A percentile compares a stretch with the other conserved stretches of the same genome.
Evolutionary conservation across 30 jellyfish, hydroid and myxozoan genomes (phyloP).

Genomic region (Aurelia coerulea): DNA sequence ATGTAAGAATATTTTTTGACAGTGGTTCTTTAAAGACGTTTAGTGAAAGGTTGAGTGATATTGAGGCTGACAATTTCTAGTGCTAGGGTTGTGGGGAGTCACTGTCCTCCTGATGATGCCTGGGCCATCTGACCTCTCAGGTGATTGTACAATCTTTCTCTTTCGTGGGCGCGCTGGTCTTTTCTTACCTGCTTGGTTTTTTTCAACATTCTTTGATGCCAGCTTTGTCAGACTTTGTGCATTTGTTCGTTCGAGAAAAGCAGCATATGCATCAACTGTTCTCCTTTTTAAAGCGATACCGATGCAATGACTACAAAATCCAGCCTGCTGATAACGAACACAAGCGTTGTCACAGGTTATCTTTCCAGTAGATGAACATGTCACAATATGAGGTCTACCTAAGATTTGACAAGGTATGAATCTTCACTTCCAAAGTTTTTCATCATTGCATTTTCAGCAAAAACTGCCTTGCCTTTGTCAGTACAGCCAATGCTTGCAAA

Average conservation of each 20-base stretch:
- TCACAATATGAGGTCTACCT: no score
- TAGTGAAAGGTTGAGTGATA: no score
- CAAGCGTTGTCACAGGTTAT: slow-evolving; percentile 1
- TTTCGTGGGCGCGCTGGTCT: neutral
- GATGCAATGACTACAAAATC: neutral
- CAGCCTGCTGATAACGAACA: neutral
- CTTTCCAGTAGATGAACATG: slow-evolving; percentile 2
- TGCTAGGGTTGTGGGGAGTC: neutral
- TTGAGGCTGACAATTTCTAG: neutral
- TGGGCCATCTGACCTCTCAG: slow-evolving; percentile 3
- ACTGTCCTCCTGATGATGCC: neutral
- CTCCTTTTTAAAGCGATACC: neutral
- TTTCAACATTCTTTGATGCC: slow-evolving; percentile 1
- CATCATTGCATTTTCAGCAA: no score
- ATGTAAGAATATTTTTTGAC: no score
- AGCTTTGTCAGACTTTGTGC: neutral
- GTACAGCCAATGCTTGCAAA: no score
- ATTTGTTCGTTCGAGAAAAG: neutral
- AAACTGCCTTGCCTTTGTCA: no score
- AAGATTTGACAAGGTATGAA: no score
- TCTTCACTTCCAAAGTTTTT: no score
- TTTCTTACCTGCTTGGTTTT: neutral
- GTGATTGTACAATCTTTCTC: neutral
- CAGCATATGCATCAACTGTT: slow-evolving; percentile 1
- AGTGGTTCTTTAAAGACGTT: no score